Percentiles rank a stretch among this genome's conserved stretches.
phyloP scores from a whole-genome alignment of 2,888 invertebrate species.

The Uloborus plumipes region DNA sequence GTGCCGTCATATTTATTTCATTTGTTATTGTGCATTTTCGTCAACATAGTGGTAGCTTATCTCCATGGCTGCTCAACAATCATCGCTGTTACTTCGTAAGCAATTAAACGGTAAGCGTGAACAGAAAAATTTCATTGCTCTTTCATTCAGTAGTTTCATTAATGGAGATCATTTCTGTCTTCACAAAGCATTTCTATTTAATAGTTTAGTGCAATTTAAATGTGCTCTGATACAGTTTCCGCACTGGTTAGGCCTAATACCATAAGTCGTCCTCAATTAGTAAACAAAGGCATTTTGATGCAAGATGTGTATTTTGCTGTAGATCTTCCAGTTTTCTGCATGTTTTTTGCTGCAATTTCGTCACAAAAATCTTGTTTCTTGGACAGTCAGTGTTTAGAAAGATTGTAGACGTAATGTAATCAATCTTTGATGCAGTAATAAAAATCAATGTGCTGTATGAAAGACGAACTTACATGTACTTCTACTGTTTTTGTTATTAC shows the following conservation, averaged over 20 bases:
- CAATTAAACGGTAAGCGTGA: constrained; percentile 87
- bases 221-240: not conserved
- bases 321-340: no score
- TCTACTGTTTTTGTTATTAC: no score
- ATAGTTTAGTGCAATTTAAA: not conserved
- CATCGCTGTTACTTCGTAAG: constrained; percentile 93
- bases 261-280: constrained; percentile 5
- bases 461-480: no score
- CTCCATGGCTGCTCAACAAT: constrained; percentile 76
- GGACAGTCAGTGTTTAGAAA: no score
- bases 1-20: constrained; percentile 34
- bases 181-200: no score
- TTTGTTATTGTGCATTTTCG: constrained; percentile 52
- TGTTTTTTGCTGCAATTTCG: no score
- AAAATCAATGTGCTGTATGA: no score
- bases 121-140: not conserved
- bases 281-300: constrained; percentile 31
- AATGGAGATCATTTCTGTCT: no score
- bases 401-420: no score
- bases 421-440: no score
- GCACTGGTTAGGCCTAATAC: constrained; percentile 43
- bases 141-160: not conserved
- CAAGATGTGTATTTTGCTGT: not conserved
- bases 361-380: no score
- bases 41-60: constrained; percentile 22